These are phyloP conservation scores for Rhinichthys osculus DNA, from an alignment of 2,797 vertebrate genomes.

Conservation along the genomic window DNA sequence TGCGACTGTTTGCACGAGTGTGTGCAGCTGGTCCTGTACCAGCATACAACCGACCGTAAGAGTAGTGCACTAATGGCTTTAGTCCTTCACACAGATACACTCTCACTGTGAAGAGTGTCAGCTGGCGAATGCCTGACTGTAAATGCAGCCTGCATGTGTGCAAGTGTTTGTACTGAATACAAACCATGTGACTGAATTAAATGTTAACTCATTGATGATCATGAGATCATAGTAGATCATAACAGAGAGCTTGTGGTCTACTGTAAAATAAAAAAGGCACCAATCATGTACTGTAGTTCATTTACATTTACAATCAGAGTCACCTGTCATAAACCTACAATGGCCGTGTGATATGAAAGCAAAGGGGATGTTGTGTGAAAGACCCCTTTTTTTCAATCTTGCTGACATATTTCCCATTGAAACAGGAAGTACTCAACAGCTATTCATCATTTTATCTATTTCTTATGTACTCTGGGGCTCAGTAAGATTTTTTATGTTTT, in stretches of 20 bases:
- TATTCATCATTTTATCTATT: not conserved
- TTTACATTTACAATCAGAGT: not conserved
- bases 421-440: not conserved
- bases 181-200: slow-evolving; percentile 17
- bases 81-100: not conserved
- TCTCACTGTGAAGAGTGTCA: not conserved
- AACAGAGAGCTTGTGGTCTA: not conserved
- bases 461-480: not conserved
- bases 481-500: not conserved
- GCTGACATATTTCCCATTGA: not conserved
- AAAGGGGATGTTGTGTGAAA: not conserved
- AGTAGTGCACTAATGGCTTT: not conserved
- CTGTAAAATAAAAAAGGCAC: slow-evolving; percentile 4
- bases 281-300: not conserved
- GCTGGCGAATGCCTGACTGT: not conserved
- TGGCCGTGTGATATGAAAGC: not conserved
- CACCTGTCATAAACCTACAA: not conserved
- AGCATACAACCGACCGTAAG: too few relatives aligned
- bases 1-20: slow-evolving; percentile 11
- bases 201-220: not conserved
- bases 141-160: not conserved
- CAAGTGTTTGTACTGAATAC: not conserved
- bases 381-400: not conserved
- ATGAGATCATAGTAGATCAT: not conserved
- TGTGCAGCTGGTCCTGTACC: too few relatives aligned